Base-by-base conservation (phyloP, 2,113 vertebrate species). In the Cichladusa arquata region DNA sequence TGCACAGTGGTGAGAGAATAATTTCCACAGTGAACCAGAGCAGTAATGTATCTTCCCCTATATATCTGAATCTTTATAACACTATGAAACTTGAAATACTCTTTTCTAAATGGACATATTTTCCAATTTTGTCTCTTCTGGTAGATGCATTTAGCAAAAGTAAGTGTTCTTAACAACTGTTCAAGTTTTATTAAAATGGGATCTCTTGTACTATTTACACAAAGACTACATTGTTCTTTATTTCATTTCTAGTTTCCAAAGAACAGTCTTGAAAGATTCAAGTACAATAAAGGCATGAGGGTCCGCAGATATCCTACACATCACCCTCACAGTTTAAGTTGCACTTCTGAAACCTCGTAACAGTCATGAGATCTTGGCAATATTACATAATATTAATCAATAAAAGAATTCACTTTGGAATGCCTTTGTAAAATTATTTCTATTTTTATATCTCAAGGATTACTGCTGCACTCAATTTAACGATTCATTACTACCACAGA, bases 381-480 rank as follows among this genome's bases (percentile, higher is more conserved):
- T 64, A 79, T 38, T 47, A 51, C 45, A 81, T 26, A 22, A 60
- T 17, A 61, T n/a, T 88, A 88, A 94, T 88, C 83, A 51, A 47
- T 45, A 71, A 71, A 91, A 81, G 6, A 81, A 62, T 66, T 88
- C 4, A 81, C 69, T 73, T 88, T 78, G 34, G 66, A 95, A 85
- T 78, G 60, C 33, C 70, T 91, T 67, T 91, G 70, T 76, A 91
- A 87, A 96, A 60, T 60, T 8, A 83, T 34, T 90, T 88, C 88
- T 94, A 51, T 57, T 84, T 92, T 88, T 74, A 31, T 78, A 77
- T 78, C 69, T 78, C 72, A 78, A 84, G n/a, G 62, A 90, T 88
- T 91, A 88, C 24, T 91, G 88, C 70, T 85, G 12, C 71, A 73
- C 58, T 91, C 62, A 69, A 86, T 82, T 88, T 94, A 93, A 93